Conservation (phyloP, 1,140 invertebrate genomes). For the Ephestia elutella region DNA sequence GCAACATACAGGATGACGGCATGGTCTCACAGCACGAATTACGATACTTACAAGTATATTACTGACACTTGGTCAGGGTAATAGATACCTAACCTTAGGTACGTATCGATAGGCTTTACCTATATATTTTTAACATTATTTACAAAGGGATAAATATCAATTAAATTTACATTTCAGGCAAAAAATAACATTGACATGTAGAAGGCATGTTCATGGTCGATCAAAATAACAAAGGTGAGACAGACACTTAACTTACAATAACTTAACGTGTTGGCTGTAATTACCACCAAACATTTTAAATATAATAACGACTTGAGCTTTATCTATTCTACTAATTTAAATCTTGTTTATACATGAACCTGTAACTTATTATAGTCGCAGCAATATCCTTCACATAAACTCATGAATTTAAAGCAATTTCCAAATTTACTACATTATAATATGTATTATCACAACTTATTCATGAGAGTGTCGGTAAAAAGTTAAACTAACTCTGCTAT, state of each 20-base stretch:
- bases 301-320: conserved; percentile 49
- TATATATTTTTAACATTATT: conserved; percentile 23
- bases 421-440: conserved; percentile 16
- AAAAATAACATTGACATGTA: conserved; percentile 34
- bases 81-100: conserved; percentile 25
- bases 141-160: conserved; percentile 22
- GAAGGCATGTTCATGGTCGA: conserved; percentile 64
- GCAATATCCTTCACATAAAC: conserved; percentile 10
- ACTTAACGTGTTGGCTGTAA: conserved; percentile 14
- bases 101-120: conserved; percentile 29
- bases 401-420: conserved; percentile 24
- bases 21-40: conserved; percentile 34
- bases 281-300: conserved; percentile 28
- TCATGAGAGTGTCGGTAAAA: conserved; percentile 27
- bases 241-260: conserved; percentile 15
- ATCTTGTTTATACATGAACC: conserved; percentile 18
- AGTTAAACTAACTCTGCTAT: conserved; percentile 31
- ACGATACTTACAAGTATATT: conserved; percentile 15
- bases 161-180: conserved; percentile 24
- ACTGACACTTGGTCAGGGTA: conserved; percentile 10
- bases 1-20: conserved; percentile 27
- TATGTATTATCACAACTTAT: conserved; percentile 41
- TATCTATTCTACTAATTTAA: conserved; percentile 38
- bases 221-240: conserved; percentile 23
- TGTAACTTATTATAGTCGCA: not conserved